Conservation (phyloP, 2,888 invertebrate species). For the Carterocephalus palaemon region DNA sequence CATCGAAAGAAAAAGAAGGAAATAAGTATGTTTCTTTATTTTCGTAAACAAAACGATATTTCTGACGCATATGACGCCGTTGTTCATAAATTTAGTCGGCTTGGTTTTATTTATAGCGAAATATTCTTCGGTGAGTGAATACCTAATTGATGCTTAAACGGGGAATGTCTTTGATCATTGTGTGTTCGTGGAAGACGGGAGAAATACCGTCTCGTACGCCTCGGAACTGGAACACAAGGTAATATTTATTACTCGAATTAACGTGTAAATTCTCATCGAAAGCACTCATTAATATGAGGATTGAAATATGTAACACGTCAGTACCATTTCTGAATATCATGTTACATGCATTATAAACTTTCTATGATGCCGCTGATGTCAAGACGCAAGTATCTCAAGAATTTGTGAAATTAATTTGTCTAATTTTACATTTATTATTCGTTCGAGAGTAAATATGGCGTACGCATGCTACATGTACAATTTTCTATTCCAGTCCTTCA, state of each 20-base stretch:
- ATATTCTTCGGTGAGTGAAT: constrained; percentile 25
- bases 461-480: too few species aligned
- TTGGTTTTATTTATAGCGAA: constrained; percentile 21
- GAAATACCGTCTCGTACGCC: constrained; percentile 19
- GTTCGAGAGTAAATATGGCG: too few species aligned
- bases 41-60: background rate
- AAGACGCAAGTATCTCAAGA: too few species aligned
- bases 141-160: constrained; percentile 32
- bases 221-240: constrained; percentile 20
- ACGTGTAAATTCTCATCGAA: constrained; percentile 23
- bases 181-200: constrained; percentile 33
- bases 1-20: constrained; percentile 7
- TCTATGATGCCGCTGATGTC: background rate
- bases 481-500: too few species aligned
- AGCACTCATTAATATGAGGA: constrained; percentile 22
- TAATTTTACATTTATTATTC: too few species aligned
- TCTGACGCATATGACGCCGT: background rate
- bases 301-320: constrained; percentile 13
- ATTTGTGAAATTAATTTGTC: too few species aligned
- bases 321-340: constrained; percentile 6
- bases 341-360: constrained; percentile 3
- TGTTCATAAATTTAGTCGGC: constrained; percentile 5
- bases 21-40: background rate
- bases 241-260: constrained; percentile 22
- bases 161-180: constrained; percentile 39